Conservation (phyloP, 1,140 invertebrate species). For the Lineus longissimus region DNA sequence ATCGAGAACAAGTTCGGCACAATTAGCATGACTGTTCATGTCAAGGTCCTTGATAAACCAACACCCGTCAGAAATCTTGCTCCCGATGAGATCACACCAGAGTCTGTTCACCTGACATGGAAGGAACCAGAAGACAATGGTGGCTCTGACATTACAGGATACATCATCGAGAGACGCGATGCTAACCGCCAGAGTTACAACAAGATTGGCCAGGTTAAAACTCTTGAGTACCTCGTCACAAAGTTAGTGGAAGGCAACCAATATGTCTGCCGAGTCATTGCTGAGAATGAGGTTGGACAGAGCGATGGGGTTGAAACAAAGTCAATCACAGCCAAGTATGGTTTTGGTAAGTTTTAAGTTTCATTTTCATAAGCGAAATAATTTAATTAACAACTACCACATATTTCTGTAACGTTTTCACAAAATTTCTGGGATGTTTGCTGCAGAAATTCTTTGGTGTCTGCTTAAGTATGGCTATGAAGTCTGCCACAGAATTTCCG, state of each 20-base stretch:
- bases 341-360: conserved; percentile 58
- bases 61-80: conserved; percentile 61
- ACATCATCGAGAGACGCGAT: conserved; percentile 61
- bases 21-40: not conserved
- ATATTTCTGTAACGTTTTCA: conserved; percentile 58
- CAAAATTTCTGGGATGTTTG: conserved; percentile 30
- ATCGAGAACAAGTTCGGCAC: not conserved
- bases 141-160: conserved; percentile 75
- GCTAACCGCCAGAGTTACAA: conserved; percentile 87
- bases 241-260: conserved; percentile 69
- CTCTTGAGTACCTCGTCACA: conserved; percentile 54
- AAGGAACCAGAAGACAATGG: conserved; percentile 82
- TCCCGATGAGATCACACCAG: conserved; percentile 40
- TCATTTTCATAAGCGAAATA: conserved; percentile 84
- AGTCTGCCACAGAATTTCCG: no score
- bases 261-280: conserved; percentile 93
- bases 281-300: conserved; percentile 79
- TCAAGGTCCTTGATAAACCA: conserved; percentile 71
- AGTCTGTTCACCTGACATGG: conserved; percentile 74
- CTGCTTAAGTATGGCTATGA: no score
- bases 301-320: conserved; percentile 59
- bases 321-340: conserved; percentile 41
- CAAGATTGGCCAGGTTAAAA: conserved; percentile 64
- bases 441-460: no score
- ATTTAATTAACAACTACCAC: conserved; percentile 66